A percentile compares a stretch with the other conserved stretches of the same genome.
Evolutionary conservation across 1,140 invertebrate species (phyloP).

Genomic region (Apis florea): DNA sequence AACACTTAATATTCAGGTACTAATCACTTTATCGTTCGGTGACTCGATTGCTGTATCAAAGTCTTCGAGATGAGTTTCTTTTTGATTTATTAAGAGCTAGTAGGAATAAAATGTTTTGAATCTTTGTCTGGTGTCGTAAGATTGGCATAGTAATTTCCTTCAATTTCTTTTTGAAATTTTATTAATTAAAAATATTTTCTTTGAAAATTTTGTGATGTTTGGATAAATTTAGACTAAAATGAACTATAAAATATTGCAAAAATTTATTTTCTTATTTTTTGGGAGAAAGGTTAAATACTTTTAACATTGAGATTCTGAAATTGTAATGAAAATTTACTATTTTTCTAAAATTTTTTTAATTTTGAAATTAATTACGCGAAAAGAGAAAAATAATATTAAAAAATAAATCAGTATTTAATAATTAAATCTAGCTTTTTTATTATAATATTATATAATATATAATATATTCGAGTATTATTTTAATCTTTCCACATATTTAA

Average conservation of each 20-base stretch:
- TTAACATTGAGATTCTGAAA: too few relatives aligned
- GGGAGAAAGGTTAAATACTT: too few relatives aligned
- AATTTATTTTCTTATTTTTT: too few relatives aligned
- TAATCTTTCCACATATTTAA: too few relatives aligned
- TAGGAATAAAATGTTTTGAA: slow-evolving; percentile 45
- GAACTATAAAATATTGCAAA: too few relatives aligned
- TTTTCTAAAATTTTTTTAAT: neutral
- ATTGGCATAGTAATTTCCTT: too few relatives aligned
- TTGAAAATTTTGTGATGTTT: too few relatives aligned
- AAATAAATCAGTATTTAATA: neutral
- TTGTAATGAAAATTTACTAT: too few relatives aligned
- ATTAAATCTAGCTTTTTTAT: neutral
- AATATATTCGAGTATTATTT: too few relatives aligned
- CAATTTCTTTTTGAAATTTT: neutral
- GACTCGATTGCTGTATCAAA: slow-evolving; percentile 37
- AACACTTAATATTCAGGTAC: slow-evolving; percentile 65
- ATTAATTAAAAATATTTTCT: too few relatives aligned
- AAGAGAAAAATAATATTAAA: neutral
- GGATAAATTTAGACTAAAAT: too few relatives aligned
- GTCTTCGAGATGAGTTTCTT: slow-evolving; percentile 13
- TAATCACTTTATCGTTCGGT: slow-evolving; percentile 55
- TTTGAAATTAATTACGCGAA: neutral
- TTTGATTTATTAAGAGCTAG: slow-evolving; percentile 28
- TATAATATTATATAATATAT: too few relatives aligned
- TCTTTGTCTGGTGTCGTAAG: neutral